Percentiles rank a stretch among this genome's conserved stretches.
phyloP scores from a whole-genome alignment of 2,113 vertebrate species.

The Pontoporia blainvillei region DNA sequence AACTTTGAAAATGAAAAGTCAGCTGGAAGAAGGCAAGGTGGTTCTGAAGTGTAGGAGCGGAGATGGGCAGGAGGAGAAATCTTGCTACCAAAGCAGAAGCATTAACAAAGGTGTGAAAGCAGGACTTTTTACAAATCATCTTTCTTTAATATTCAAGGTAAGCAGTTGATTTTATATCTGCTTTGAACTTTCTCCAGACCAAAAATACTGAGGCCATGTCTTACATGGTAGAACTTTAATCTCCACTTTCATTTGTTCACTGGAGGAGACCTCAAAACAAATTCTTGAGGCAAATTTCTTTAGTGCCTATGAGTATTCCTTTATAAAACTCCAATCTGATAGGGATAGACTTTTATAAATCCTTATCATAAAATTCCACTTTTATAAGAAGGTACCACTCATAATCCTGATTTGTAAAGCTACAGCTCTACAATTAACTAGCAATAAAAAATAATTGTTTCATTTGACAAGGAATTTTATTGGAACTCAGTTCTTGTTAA shows the following conservation, averaged over 20 bases:
- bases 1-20: too few species aligned
- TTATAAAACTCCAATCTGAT: too few species aligned
- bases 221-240: background rate
- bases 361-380: background rate
- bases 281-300: background rate
- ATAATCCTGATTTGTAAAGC: background rate
- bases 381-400: background rate
- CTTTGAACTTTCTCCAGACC: background rate
- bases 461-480: background rate
- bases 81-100: too few species aligned
- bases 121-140: background rate
- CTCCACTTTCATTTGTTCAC: background rate
- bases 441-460: background rate
- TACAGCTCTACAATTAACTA: too few species aligned
- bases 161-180: background rate
- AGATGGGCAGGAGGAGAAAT: too few species aligned
- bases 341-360: background rate
- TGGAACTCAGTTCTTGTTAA: background rate
- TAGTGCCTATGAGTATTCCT: background rate
- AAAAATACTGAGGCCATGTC: background rate
- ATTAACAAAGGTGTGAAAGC: too few species aligned
- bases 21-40: too few species aligned
- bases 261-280: background rate
- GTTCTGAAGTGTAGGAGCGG: too few species aligned
- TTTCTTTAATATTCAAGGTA: background rate